Evolutionary conservation across 2,797 vertebrate species (phyloP), one percentile per base, ranked within the genome.

Genomic region (Brotula barbata): DNA sequence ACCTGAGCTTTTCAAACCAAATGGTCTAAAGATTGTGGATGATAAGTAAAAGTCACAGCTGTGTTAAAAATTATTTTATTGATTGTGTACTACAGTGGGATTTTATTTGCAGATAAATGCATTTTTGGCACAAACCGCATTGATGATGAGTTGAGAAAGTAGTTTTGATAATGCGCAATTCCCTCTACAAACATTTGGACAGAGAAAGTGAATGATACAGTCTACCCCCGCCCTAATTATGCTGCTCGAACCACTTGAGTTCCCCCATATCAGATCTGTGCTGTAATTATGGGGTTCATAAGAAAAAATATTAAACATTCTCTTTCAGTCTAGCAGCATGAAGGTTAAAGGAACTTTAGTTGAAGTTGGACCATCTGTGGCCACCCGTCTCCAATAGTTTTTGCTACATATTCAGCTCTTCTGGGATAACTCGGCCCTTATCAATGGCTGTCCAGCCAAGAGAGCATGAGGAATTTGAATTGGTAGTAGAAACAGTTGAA

Each of bases 41-140:
- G 25, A 71, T 53, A 63, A 54, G 45, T 13, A 53, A 60, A 56
- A 64, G 7, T 46, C 39, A 31, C 60, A 20, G 7, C 36, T 63
- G 54, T 61, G 49, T 44, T 60, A 47, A 81, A 70, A 33, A 53
- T 56, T 58, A 36, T 39, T 64, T 13, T 62, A 57, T 51, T 59
- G 54, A 60, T 53, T 54, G 23, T 11, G 8, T 37, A 15, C 49
- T 25, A 56, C 14, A 34, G 21, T 49, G 47, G 52, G 31, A 69
- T 60, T 14, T 50, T 39, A 49, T 56, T 67, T 39, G 61, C 31
- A 1, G 54, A 39, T 25, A 61, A 50, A 49, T 45, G 43, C 16
- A 53, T 19, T 44, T 45, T 45, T 31, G n/a, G 15, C 44, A 13
- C 23, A 12, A 44, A 43, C 47, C 33, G 12, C 25, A 41, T 14